A percentile compares a stretch with the other conserved stretches of the same genome.
Evolutionary conservation across 2,888 invertebrate genomes (phyloP).

Genomic region (Lycophotia porphyrea): DNA sequence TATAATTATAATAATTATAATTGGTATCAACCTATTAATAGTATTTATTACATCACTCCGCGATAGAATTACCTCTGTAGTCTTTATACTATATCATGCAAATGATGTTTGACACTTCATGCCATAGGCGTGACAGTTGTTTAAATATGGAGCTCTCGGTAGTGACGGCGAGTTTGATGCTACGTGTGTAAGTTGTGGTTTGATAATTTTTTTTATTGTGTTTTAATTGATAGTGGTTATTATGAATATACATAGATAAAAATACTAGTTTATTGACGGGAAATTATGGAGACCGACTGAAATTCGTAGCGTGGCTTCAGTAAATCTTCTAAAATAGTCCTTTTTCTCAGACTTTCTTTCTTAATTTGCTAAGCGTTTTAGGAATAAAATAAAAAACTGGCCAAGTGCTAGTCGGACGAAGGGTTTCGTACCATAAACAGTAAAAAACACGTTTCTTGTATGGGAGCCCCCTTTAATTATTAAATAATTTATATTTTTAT

Average conservation of each 20-base stretch:
- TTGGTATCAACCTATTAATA: slow-evolving; percentile 8
- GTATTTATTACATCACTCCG: slow-evolving; percentile 45
- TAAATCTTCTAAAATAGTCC: background rate
- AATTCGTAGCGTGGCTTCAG: background rate
- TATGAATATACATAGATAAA: background rate
- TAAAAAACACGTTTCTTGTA: too few relatives aligned
- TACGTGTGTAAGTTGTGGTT: background rate
- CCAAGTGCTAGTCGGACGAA: too few relatives aligned
- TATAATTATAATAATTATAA: background rate
- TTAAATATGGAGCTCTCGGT: slow-evolving; percentile 4
- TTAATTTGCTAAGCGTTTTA: background rate
- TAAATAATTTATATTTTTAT: too few relatives aligned
- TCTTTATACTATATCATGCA: slow-evolving; percentile 20
- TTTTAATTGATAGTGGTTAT: background rate
- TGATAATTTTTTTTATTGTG: background rate
- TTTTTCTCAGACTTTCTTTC: background rate
- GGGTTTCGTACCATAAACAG: too few relatives aligned
- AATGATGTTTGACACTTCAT: slow-evolving; percentile 31
- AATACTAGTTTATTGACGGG: background rate
- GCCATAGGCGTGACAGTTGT: slow-evolving; percentile 29
- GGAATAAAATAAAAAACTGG: background rate
- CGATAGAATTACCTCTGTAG: slow-evolving; percentile 17
- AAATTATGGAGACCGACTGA: background rate
- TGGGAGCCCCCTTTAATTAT: too few relatives aligned
- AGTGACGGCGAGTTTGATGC: slow-evolving; percentile 24